Percentiles rank a stretch among this genome's conserved stretches.
Conservation (phyloP, 2,113 vertebrate genomes). For the Pungitius pungitius region DNA sequence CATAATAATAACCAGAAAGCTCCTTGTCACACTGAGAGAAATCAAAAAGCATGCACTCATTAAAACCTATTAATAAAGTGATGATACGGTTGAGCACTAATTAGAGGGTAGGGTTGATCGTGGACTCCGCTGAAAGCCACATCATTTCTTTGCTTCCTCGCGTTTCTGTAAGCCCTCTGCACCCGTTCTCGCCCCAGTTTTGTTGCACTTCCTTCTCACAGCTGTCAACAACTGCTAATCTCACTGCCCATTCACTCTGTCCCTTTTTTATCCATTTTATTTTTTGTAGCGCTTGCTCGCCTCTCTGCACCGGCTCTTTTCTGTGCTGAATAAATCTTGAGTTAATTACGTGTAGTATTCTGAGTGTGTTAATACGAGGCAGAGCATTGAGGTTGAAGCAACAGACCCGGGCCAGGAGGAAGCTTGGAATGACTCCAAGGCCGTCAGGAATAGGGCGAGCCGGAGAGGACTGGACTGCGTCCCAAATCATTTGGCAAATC, state of each 20-base stretch:
- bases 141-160: constrained; percentile 11
- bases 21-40: constrained; percentile 25
- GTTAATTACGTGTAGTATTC: constrained; percentile 68
- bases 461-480: constrained; percentile 34
- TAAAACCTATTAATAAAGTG: constrained; percentile 42
- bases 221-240: constrained; percentile 35
- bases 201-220: constrained; percentile 11
- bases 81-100: constrained; percentile 33
- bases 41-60: constrained; percentile 41
- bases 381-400: constrained; percentile 56
- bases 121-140: constrained; percentile 29
- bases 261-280: neutral
- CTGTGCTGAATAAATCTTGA: constrained; percentile 43
- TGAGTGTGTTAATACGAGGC: constrained; percentile 57
- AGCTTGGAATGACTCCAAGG: constrained; percentile 62
- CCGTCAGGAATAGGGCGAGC: constrained; percentile 32
- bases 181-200: constrained; percentile 12
- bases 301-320: constrained; percentile 39
- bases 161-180: neutral
- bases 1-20: constrained; percentile 26
- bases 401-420: constrained; percentile 60
- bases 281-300: neutral
- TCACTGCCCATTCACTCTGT: neutral
- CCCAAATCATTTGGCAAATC: constrained; percentile 40
- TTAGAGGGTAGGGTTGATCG: constrained; percentile 39